phyloP scores from a whole-genome alignment of 2,797 vertebrate genomes.

The Sebastes taczanowskii region DNA sequence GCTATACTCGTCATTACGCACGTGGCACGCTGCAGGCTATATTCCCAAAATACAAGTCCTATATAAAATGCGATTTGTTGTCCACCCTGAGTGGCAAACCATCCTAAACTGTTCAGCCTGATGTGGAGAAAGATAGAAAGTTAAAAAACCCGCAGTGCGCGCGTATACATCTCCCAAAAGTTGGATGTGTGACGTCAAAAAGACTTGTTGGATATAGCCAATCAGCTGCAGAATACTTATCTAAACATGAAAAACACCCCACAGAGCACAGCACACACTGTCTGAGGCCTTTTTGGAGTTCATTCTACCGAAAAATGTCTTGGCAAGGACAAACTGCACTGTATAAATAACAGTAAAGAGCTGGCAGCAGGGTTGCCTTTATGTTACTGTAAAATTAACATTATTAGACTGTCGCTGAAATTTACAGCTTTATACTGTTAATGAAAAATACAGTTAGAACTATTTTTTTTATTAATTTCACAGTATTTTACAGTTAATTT shows the following conservation, averaged over 20 bases:
- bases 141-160: neutral
- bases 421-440: too few species aligned
- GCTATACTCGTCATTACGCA: constrained; percentile 49
- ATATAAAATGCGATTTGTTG: constrained; percentile 7
- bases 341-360: too few species aligned
- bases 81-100: neutral
- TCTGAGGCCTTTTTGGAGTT: neutral
- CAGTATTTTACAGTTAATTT: too few species aligned
- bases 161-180: constrained; percentile 5
- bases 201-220: neutral
- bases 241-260: neutral
- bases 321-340: neutral
- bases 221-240: neutral
- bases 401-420: too few species aligned
- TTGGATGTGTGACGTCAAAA: constrained; percentile 50
- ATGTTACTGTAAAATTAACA: too few species aligned
- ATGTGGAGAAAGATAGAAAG: neutral
- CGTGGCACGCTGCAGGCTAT: constrained; percentile 40
- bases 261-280: neutral
- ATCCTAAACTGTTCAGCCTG: neutral
- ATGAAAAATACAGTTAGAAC: too few species aligned
- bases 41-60: constrained; percentile 51
- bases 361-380: too few species aligned
- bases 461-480: too few species aligned
- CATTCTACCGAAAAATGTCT: neutral